These are phyloP conservation scores for Callocephalon fimbriatum DNA, from an alignment of 2,113 vertebrate genomes.

Conservation along the genomic window DNA sequence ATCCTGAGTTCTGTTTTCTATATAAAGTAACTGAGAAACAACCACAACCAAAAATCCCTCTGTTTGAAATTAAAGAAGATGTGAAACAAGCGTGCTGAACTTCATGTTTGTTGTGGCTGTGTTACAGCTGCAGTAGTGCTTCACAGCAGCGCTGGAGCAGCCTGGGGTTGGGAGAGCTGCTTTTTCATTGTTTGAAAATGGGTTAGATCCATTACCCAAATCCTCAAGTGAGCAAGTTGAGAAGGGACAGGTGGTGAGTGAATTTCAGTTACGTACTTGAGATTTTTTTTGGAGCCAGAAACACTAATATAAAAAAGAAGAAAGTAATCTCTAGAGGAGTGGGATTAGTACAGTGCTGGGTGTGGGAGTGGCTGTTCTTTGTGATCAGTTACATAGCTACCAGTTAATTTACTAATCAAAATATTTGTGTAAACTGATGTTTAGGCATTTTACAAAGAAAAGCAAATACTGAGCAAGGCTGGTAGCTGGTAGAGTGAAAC, in stretches of 20 bases:
- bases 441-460: not conserved
- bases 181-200: not conserved
- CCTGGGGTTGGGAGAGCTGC: not conserved
- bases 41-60: not conserved
- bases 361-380: not conserved
- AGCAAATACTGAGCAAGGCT: not conserved
- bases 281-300: not conserved
- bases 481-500: not conserved
- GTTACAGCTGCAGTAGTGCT: not conserved
- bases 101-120: not conserved
- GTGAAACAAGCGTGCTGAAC: not conserved
- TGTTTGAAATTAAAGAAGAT: not conserved
- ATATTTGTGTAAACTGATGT: not conserved
- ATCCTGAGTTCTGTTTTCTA: not conserved
- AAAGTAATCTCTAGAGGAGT: not conserved
- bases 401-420: constrained; percentile 8
- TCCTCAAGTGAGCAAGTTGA: not conserved
- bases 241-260: not conserved
- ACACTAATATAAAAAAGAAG: not conserved
- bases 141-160: not conserved
- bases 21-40: not conserved
- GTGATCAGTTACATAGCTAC: not conserved
- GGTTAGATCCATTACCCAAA: not conserved
- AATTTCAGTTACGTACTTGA: not conserved
- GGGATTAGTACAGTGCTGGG: fast-evolving